Base-by-base conservation (phyloP, 2,113 vertebrate species). In the Crypturellus undulatus region DNA sequence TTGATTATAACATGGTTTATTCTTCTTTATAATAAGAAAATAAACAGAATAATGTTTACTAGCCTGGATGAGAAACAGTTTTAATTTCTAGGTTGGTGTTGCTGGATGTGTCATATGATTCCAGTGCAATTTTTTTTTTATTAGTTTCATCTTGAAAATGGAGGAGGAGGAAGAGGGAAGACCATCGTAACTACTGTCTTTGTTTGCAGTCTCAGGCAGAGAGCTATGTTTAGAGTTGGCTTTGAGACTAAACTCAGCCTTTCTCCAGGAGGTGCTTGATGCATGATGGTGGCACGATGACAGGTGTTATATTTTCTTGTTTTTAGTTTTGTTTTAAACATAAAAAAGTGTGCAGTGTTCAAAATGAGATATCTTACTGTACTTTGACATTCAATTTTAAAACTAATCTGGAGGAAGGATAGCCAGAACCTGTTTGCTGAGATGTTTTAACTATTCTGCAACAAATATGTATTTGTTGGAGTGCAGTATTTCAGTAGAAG, bases 1-100 rank as follows among this genome's bases (percentile, higher is more conserved):
- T 93, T 94, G 90, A 92, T 95, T 96, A 76, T 81, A 92, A 79
- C 52, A 62, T 43, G 62, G 56, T 89, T 94, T 94, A 86, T 95
- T 96, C 83, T 73, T 69, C 85, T 92, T 93, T 30, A 81, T 79
- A n/a, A n/a, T n/a, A n/a, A n/a, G n/a, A n/a, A n/a, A 87, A 0
- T 93, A 75, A 95, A 68, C 80, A 79, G 65, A 75, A 59, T 90
- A 75, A 75, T 81, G 80, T 96, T 95, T 96, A 79, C 77, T 94
- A 83, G 92, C 93, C 88, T 72, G 93, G 94, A 72, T 47, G 73
- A 92, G 93, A 92, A 36, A 69, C 62, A 64, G 26, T 92, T 83
- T 75, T 93, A 85, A 88, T 94, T 92, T 84, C 62, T 59, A 6
- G 54, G 72, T 80, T 80, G 49, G n/a, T 87, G 65, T 64, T 94